Evolutionary conservation across 2,888 invertebrate species (phyloP), one percentile per base, ranked within the genome.

Genomic region (Leuctra nigra): DNA sequence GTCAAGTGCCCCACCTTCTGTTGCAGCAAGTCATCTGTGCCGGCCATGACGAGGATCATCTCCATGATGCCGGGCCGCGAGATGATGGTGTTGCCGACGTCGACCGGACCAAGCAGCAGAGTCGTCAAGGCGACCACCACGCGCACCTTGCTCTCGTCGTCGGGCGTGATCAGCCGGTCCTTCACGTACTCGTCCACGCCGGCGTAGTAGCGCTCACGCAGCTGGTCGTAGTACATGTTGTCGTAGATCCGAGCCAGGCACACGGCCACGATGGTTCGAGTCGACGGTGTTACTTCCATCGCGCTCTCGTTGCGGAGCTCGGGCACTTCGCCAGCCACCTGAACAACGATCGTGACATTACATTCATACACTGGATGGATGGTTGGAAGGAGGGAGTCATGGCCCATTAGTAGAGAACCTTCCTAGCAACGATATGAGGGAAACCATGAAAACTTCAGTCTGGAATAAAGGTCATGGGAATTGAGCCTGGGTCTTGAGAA

Each of bases 21-120:
- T 68, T 97, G 93, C 0, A 96, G 73, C 13, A 80, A 64, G 68
- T 96, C 91, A n/a, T 94, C 93, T 9, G 91, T 88, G 59, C 87
- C 87, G 1, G 98, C 98, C 94, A 99, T 95, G 4, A 91, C 91
- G 25, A 99, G 75, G 71, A 99, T 94, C 89, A 99, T 94, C 72
- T 95, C 91, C 65, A 97, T 78, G 59, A 99, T 89, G 25, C 94
- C 94, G 47, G 73, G 70, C 52, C 68, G 69, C 4, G 87, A 87
- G 54, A 93, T 79, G 54, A 91, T 78, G 63, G 83, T 80, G 67
- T 95, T 94, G 14, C 98, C 99, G 41, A 95, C 88, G 70, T 98
- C 97, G 48, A 94, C 72, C 0, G 98, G 93, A 9, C 98, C 97
- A 68, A 87, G 79, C 4, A 99, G 76, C 55, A 99, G 74, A 3